Evolutionary conservation across 2,797 vertebrate species (phyloP), one percentile per base, ranked within the genome.

Genomic region (Chrysocyon brachyurus): DNA sequence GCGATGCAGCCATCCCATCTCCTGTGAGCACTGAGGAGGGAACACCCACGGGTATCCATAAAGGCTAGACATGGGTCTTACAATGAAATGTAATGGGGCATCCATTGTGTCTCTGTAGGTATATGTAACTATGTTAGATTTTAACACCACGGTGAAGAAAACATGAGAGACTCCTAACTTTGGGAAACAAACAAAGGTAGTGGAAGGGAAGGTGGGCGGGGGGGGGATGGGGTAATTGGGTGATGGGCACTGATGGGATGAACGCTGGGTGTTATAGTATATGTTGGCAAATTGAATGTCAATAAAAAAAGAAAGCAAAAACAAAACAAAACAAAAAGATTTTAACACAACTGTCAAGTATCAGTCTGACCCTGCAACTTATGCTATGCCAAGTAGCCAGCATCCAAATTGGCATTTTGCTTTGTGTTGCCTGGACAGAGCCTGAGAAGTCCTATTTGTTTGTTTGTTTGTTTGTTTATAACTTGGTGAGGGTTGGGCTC

Each of bases 401-500:
- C 49, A 73, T 72, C 94, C 94, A 90, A 3, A 40, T 16, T 75
- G 81, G 56, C n/a, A 26, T 28, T 91, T 94, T 33, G 28, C 16
- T 64, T 68, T 52, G 59, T 85, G 68, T 40, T 19, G 4, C 49
- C 61, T 54, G 21, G 64, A 66, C 36, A 87, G 86, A 94, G 24
- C 19, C 90, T 78, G 28, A 66, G 36, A 92, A 91, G 56, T 33
- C 4, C 63, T 79, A 1, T 28, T 52, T 22, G 17, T 72, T 24
- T 33, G n/a, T 36, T 17, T 57, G 22, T 33, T 75, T 28, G 54
- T 12, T 16, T 59, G 33, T 24, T 46, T 49, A 61, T 40, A 40
- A 52, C 17, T 59, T 31, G 59, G 40, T 91, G 91, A 93, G 36
- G 56, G 54, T 84, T 66, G 36, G 46, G 33, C 26, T 93, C 72